phyloP scores from a whole-genome alignment of 2,888 invertebrate species.

The Caenorhabditis sulstoni region DNA sequence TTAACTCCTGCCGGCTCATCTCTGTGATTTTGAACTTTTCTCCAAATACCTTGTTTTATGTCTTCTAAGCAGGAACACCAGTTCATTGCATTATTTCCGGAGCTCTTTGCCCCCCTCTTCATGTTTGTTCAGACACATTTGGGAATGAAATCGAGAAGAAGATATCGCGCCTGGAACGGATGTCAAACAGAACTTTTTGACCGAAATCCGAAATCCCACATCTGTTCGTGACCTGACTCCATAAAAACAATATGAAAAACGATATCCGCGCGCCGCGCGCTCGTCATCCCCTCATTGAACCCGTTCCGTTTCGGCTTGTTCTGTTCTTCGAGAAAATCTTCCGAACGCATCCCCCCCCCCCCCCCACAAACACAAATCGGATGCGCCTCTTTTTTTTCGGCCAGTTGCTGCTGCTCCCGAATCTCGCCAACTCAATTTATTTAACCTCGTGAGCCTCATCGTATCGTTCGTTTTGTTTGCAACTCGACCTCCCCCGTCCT shows the following conservation, averaged over 20 bases:
- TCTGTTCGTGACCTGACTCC: conserved; percentile 8
- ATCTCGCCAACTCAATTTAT: conserved; percentile 45
- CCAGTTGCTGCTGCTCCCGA: conserved; percentile 10
- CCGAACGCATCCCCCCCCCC: conserved; percentile 11
- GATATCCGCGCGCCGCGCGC: conserved; percentile 7
- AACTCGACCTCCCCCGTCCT: conserved; percentile 46
- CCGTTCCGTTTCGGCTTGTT: conserved; percentile 18
- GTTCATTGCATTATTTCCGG: not conserved
- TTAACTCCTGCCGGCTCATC: conserved; percentile 38
- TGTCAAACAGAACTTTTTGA: not conserved
- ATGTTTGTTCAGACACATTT: not conserved
- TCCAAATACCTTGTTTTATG: conserved; percentile 10
- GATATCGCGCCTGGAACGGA: too few species aligned
- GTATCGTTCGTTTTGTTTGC: conserved; percentile 58
- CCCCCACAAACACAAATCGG: conserved; percentile 37
- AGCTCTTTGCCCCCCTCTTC: not conserved
- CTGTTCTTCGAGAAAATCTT: conserved; percentile 29
- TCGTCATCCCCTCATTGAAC: conserved; percentile 5
- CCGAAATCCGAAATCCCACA: not conserved
- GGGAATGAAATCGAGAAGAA: too few species aligned
- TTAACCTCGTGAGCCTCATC: conserved; percentile 59
- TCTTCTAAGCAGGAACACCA: not conserved
- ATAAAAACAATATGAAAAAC: conserved; percentile 20
- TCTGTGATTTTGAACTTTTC: conserved; percentile 29
- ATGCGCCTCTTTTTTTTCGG: conserved; percentile 36